Base-by-base conservation (phyloP, 2,797 vertebrate species). In the Vireo griseus region DNA sequence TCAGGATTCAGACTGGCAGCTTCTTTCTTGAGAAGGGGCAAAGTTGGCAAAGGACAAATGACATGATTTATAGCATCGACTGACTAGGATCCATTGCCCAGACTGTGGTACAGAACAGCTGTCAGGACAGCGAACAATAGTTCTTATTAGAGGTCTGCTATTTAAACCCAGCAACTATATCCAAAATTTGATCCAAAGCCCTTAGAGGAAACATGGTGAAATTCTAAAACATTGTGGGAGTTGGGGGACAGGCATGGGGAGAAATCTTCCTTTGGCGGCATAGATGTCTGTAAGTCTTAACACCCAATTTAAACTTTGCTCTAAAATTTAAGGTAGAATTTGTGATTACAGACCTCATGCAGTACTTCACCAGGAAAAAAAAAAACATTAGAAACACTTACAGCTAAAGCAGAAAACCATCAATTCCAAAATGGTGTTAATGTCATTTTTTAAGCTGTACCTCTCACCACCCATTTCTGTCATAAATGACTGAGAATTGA, bases 21-120 rank as follows among this genome's bases (percentile, higher is more conserved):
- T 91, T 71, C 80, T 91, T 76, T 82, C 77, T 87, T 87, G 52
- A 85, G 45, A 82, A 72, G 25, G 63, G 52, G n/a, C 35, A 73
- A 92, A 95, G 51, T 10, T 88, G 88, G 88, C 91, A 80, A 90
- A 47, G 44, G 66, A 93, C 77, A 90, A 92, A 83, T 48, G 83
- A 77, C 19, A 31, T 76, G 93, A 96, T 86, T 96, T 95, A 86
- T 79, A 90, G 45, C 71, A 54, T 71, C 45, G 45, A 51, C 48
- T 21, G 47, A 84, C 69, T 86, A 28, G 73, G 66, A 69, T 74
- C 24, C 19, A 75, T 57, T 83, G 79, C 67, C 75, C 78, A 95
- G 82, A 69, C 14, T 51, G 51, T 66, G 86, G 50, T 12, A 86
- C 14, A 44, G 67, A 94, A 82, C 89, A 93, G 94, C 91, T 94